These are phyloP conservation scores for Notothenia rossii DNA, from an alignment of 2,113 vertebrate genomes.

Conservation along the genomic window DNA sequence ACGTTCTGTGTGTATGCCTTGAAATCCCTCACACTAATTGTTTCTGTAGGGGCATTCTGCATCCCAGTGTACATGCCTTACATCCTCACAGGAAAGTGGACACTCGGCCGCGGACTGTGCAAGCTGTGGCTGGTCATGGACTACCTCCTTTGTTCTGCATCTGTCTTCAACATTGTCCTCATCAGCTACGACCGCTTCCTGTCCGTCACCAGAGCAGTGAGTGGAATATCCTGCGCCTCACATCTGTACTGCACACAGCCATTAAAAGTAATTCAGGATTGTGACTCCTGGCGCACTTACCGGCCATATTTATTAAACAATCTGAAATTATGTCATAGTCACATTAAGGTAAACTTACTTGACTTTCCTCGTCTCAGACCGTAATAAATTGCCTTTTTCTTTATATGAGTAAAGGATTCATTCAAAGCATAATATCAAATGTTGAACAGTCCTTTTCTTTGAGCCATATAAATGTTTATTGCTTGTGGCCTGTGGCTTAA, in stretches of 20 bases:
- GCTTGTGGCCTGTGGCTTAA: slow-evolving; percentile 24
- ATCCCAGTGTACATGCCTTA: slow-evolving; percentile 92
- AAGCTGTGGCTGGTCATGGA: slow-evolving; percentile 89
- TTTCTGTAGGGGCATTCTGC: slow-evolving; percentile 85
- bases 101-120: slow-evolving; percentile 85
- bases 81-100: slow-evolving; percentile 83
- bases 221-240: slow-evolving; percentile 60
- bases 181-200: slow-evolving; percentile 94
- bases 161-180: slow-evolving; percentile 92
- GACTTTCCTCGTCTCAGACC: background rate
- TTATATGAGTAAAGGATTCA: background rate
- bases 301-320: background rate
- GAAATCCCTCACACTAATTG: background rate
- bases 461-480: background rate
- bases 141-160: slow-evolving; percentile 90
- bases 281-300: background rate
- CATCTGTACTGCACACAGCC: background rate
- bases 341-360: background rate
- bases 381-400: background rate
- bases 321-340: background rate
- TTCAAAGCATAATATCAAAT: background rate
- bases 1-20: background rate
- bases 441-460: background rate
- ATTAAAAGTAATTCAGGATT: background rate
- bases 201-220: slow-evolving; percentile 93